A percentile compares a stretch with the other conserved stretches of the same genome.
These are phyloP conservation scores for Enoplosus armatus DNA, from an alignment of 2,797 vertebrate species.

Conservation along the genomic window DNA sequence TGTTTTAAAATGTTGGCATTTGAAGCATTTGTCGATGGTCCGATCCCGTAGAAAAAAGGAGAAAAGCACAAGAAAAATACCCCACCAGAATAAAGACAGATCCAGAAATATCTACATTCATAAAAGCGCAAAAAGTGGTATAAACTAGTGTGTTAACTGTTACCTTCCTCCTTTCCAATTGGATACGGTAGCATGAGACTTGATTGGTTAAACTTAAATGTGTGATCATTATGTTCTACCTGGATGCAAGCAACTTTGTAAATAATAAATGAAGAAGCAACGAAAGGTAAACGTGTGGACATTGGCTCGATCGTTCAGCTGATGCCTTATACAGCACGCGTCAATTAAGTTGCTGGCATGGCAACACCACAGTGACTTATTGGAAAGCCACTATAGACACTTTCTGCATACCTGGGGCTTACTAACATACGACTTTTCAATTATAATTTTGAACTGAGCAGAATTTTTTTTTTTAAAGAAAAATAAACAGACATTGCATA, in stretches of 20 bases:
- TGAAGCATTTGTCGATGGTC: background rate
- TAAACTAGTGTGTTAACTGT: background rate
- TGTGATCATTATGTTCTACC: too few relatives aligned
- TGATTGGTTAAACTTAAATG: too few relatives aligned
- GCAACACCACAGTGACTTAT: too few relatives aligned
- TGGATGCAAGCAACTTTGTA: too few relatives aligned
- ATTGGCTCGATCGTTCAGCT: too few relatives aligned
- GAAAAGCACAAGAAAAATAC: background rate
- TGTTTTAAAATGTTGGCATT: background rate
- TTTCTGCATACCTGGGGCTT: background rate
- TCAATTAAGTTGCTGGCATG: too few relatives aligned
- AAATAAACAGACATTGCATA: background rate
- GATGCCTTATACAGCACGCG: too few relatives aligned
- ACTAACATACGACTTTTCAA: background rate
- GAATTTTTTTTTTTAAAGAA: fast-evolving
- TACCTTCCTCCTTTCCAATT: background rate
- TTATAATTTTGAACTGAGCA: background rate
- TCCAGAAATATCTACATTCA: background rate
- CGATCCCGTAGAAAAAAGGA: background rate
- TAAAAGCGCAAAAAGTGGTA: background rate
- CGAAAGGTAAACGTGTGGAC: too few relatives aligned
- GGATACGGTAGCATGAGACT: too few relatives aligned
- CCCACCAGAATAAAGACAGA: background rate
- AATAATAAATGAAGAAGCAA: too few relatives aligned
- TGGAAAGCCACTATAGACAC: too few relatives aligned